phyloP scores from a whole-genome alignment of 2,888 invertebrate species.

The Blastobasis adustella region DNA sequence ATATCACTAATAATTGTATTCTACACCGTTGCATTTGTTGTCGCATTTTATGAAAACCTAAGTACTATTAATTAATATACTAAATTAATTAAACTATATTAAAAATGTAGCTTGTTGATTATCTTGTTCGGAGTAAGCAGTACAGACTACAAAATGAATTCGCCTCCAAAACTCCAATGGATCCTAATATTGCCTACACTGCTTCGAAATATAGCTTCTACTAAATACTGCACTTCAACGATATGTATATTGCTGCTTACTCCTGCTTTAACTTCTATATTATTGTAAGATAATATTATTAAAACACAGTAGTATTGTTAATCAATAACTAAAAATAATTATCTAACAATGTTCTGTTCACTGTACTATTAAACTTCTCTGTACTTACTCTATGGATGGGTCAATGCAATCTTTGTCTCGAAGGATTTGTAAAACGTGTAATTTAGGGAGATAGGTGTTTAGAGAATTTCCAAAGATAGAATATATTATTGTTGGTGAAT shows the following conservation, averaged over 20 bases:
- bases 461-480: conserved; percentile 30
- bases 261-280: conserved; percentile 60
- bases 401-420: conserved; percentile 73
- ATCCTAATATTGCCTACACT: not conserved
- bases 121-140: conserved; percentile 58
- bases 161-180: not conserved
- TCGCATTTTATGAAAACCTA: conserved; percentile 39
- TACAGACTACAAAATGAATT: conserved; percentile 9
- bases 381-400: conserved; percentile 47
- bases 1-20: conserved; percentile 45
- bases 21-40: conserved; percentile 59
- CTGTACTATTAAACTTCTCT: conserved; percentile 49
- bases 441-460: conserved; percentile 47
- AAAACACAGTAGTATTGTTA: conserved; percentile 63
- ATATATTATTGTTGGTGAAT: conserved; percentile 54
- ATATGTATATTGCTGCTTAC: conserved; percentile 47
- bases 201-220: not conserved
- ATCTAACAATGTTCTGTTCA: conserved; percentile 51
- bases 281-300: conserved; percentile 56
- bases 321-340: conserved; percentile 46
- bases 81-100: conserved; percentile 36
- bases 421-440: conserved; percentile 41
- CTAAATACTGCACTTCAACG: not conserved
- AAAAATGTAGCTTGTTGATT: conserved; percentile 54
- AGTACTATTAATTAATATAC: conserved; percentile 27